phyloP scores from a whole-genome alignment of 2,113 vertebrate species.

The Amphiprion percula region DNA sequence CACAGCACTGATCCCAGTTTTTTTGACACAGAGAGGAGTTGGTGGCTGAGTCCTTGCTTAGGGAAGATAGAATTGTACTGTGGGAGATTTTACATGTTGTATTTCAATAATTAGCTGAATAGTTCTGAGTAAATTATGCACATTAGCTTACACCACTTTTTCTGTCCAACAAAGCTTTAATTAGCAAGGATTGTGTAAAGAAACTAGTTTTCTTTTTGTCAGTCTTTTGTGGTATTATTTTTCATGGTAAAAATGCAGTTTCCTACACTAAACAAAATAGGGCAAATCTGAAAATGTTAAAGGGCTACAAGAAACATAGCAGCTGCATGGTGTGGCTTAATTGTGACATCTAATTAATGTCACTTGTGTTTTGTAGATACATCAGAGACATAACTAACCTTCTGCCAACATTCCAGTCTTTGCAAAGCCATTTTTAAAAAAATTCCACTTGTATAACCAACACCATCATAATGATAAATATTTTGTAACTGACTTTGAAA shows the following conservation, averaged over 20 bases:
- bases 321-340: not conserved
- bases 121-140: conserved; percentile 1
- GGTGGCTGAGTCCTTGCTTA: conserved; percentile 3
- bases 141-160: not conserved
- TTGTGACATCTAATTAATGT: not conserved
- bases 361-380: too few relatives aligned
- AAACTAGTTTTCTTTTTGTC: not conserved
- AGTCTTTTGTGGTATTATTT: not conserved
- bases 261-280: too few relatives aligned
- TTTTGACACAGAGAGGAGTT: conserved; percentile 31
- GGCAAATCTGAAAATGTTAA: too few relatives aligned
- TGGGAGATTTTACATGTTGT: conserved; percentile 33
- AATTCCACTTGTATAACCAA: not conserved
- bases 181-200: not conserved
- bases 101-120: conserved; percentile 31
- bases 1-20: conserved; percentile 41
- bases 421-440: not conserved
- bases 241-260: too few relatives aligned
- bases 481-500: not conserved
- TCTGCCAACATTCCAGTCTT: not conserved
- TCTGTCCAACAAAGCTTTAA: conserved; percentile 20
- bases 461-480: not conserved
- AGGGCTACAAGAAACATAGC: not conserved
- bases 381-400: too few relatives aligned
- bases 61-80: conserved; percentile 8